phyloP scores from a whole-genome alignment of 2,888 invertebrate genomes.

The Iselma pallidipennis region DNA sequence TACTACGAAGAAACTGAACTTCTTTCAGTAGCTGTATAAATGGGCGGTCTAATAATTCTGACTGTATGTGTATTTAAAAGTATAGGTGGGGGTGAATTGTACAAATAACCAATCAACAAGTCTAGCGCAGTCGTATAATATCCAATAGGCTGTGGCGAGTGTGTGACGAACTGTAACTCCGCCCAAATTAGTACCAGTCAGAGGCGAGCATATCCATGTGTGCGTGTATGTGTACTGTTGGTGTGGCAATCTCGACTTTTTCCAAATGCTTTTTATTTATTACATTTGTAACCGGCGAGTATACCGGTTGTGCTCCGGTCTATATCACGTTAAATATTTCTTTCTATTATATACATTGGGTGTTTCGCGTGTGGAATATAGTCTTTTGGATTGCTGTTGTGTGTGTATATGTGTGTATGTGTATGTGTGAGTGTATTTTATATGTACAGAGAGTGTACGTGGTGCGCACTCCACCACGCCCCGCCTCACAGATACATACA shows the following conservation, averaged over 20 bases:
- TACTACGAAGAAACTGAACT: slow-evolving; percentile 65
- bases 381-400: background rate
- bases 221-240: background rate
- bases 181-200: slow-evolving; percentile 31
- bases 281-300: slow-evolving; percentile 71
- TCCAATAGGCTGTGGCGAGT: slow-evolving; percentile 62
- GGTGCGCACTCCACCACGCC: slow-evolving; percentile 45
- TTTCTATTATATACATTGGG: background rate
- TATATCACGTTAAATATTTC: slow-evolving; percentile 30
- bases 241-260: slow-evolving; percentile 51
- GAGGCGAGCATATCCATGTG: background rate
- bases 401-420: slow-evolving; percentile 5
- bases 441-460: slow-evolving; percentile 45
- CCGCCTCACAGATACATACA: slow-evolving; percentile 51
- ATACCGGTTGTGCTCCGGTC: slow-evolving; percentile 62
- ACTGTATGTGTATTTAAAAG: background rate
- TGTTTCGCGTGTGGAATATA: background rate
- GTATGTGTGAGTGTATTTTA: slow-evolving; percentile 28
- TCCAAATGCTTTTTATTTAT: slow-evolving; percentile 68
- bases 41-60: slow-evolving; percentile 34
- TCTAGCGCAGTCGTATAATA: slow-evolving; percentile 36
- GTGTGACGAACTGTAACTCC: slow-evolving; percentile 53
- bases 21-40: slow-evolving; percentile 54
- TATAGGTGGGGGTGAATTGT: slow-evolving; percentile 24
- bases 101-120: background rate